Base-by-base conservation (phyloP, 1,140 invertebrate species). In the Lepidurus couesii region DNA sequence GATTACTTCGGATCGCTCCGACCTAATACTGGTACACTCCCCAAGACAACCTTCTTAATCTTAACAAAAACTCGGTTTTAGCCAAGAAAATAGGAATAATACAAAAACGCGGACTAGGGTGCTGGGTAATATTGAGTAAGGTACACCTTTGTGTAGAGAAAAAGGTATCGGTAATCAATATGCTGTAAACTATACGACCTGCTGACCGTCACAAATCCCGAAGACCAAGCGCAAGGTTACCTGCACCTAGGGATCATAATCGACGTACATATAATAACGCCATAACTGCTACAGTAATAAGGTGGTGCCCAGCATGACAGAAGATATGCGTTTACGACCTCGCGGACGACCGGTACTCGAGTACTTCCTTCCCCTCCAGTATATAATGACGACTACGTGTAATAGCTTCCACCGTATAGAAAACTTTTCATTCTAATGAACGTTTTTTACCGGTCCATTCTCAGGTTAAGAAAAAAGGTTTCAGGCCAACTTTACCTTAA, bases 111-210 rank as follows among this genome's bases (percentile, higher is more conserved):
- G 21, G 26, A 34, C 2, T 34, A 34, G 26, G 26, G 26, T 34
- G n/a, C n/a, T n/a, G 21, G 21, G n/a, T 13, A 21, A 65, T 65
- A 65, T 65, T n/a, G 6, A 65, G 8, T 13, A 65, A 1, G 21
- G 9, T 65, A 65, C 53, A 65, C 53, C 4, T n/a, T n/a, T n/a
- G 8, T 65, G 21, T 7, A 65, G 21, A 7, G 45, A 65, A 65
- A 65, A 16, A 65, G 21, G 53, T 1, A 65, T 65, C 53, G 13
- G 1, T 65, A 65, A 65, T 65, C 53, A 65, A 65, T 65, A 65
- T 21, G 53, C 53, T 65, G 53, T 65, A 65, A 65, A 65, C 53
- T 65, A 21, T 21, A 65, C 53, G 53, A 65, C 53, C 21, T 65
- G 53, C 21, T 65, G 53, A 21, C 16, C 53, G 53, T 65, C 21